Conservation (phyloP, 2,797 vertebrate genomes). For the Kryptolebias ocellatus region DNA sequence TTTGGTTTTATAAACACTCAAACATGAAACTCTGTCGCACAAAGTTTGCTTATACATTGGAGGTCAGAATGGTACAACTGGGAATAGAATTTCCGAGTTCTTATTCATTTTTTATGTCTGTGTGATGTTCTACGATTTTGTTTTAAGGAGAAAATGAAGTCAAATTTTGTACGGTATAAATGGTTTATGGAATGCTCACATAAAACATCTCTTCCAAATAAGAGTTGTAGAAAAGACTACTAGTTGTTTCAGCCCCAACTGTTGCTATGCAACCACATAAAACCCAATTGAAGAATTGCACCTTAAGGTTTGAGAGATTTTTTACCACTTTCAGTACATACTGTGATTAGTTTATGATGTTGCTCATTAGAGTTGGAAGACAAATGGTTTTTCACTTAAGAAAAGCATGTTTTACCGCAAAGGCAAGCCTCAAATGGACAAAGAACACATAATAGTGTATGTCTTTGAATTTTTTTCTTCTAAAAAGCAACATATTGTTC, state of each 20-base stretch:
- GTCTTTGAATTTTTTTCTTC: slow-evolving; percentile 14
- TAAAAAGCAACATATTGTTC: slow-evolving; percentile 10
- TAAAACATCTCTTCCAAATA: slow-evolving; percentile 40
- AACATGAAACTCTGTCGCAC: slow-evolving; percentile 7
- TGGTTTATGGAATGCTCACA: slow-evolving; percentile 18
- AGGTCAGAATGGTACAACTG: slow-evolving; percentile 5
- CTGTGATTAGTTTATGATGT: slow-evolving; percentile 37
- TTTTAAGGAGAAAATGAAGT: not conserved
- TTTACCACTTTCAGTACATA: slow-evolving; percentile 23
- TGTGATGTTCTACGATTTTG: not conserved
- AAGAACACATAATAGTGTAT: slow-evolving; percentile 3
- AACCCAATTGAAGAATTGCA: slow-evolving; percentile 34
- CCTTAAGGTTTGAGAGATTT: slow-evolving; percentile 39
- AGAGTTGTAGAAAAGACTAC: slow-evolving; percentile 28
- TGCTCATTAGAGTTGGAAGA: slow-evolving; percentile 26
- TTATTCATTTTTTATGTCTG: not conserved
- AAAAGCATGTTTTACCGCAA: slow-evolving; percentile 12
- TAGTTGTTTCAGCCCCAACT: slow-evolving; percentile 30
- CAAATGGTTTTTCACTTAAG: slow-evolving; percentile 17
- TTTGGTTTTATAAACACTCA: slow-evolving; percentile 24
- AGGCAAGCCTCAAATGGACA: slow-evolving; percentile 8
- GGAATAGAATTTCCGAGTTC: no score
- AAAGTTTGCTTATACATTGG: slow-evolving; percentile 1
- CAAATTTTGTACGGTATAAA: slow-evolving; percentile 19
- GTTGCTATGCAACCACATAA: slow-evolving; percentile 66